Percentiles rank a stretch among this genome's conserved stretches.
phyloP scores from a whole-genome alignment of 2,888 invertebrate species.

The Euphydryas editha region DNA sequence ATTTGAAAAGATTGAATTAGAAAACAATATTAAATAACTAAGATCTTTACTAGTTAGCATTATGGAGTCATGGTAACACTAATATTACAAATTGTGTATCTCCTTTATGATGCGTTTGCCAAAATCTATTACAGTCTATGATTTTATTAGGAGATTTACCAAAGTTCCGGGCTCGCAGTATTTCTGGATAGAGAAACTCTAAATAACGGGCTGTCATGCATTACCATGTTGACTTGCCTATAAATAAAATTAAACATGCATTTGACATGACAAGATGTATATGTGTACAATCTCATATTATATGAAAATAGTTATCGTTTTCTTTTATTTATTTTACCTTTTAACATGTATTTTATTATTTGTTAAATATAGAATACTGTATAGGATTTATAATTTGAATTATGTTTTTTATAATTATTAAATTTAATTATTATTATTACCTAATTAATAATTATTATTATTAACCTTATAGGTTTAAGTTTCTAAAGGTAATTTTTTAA shows the following conservation, averaged over 20 bases:
- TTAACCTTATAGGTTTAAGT: too few relatives aligned
- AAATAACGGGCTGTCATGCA: slow-evolving; percentile 41
- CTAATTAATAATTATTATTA: too few relatives aligned
- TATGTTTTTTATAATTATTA: too few relatives aligned
- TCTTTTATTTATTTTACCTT: background rate
- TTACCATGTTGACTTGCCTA: slow-evolving; percentile 39
- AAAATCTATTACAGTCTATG: slow-evolving; percentile 45
- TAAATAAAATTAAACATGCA: slow-evolving; percentile 41
- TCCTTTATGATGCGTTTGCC: slow-evolving; percentile 38
- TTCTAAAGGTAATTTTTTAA: too few relatives aligned
- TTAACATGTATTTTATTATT: background rate
- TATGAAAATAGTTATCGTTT: slow-evolving; percentile 25
- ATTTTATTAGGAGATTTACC: slow-evolving; percentile 45
- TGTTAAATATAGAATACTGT: background rate
- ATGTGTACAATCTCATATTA: slow-evolving; percentile 37
- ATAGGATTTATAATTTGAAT: too few relatives aligned
- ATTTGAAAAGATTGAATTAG: background rate
- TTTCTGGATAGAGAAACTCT: slow-evolving; percentile 42
- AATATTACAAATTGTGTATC: slow-evolving; percentile 32
- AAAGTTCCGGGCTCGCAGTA: slow-evolving; percentile 43
- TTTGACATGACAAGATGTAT: slow-evolving; percentile 38
- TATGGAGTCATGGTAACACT: slow-evolving; percentile 29
- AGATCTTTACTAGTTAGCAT: background rate
- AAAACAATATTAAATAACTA: background rate
- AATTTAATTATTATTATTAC: too few relatives aligned